Evolutionary conservation across 2,113 vertebrate species (phyloP).

Genomic region (Raja brachyura): DNA sequence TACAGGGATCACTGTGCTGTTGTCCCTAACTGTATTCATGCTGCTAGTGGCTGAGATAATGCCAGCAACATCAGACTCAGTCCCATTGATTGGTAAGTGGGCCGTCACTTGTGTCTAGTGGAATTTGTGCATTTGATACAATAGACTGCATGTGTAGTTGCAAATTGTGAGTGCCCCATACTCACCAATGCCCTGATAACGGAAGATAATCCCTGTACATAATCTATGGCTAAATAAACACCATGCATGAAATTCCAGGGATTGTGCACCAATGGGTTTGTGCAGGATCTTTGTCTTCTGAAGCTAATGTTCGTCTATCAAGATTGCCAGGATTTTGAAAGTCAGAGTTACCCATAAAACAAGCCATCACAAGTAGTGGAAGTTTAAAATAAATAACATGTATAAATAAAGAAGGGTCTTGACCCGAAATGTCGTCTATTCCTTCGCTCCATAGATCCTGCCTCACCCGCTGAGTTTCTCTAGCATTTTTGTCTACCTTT

Average conservation of each 20-base stretch:
- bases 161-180: background rate
- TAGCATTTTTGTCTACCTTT: too few relatives aligned
- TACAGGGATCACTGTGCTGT: conserved; percentile 78
- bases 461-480: too few relatives aligned
- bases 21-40: conserved; percentile 88
- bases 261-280: background rate
- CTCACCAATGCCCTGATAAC: too few relatives aligned
- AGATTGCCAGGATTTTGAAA: background rate
- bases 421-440: too few relatives aligned
- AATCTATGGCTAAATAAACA: background rate
- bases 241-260: background rate
- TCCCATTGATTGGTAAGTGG: conserved; percentile 75
- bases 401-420: background rate
- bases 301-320: background rate
- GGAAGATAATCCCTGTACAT: background rate
- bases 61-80: conserved; percentile 84
- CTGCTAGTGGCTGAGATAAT: conserved; percentile 85
- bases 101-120: background rate
- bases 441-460: too few relatives aligned
- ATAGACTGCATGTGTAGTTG: background rate
- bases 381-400: background rate
- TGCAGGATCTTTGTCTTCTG: background rate
- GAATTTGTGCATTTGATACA: background rate
- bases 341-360: background rate
- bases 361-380: background rate